Base-by-base conservation (phyloP, 2,888 invertebrate genomes). In the Nomada lathburiana region DNA sequence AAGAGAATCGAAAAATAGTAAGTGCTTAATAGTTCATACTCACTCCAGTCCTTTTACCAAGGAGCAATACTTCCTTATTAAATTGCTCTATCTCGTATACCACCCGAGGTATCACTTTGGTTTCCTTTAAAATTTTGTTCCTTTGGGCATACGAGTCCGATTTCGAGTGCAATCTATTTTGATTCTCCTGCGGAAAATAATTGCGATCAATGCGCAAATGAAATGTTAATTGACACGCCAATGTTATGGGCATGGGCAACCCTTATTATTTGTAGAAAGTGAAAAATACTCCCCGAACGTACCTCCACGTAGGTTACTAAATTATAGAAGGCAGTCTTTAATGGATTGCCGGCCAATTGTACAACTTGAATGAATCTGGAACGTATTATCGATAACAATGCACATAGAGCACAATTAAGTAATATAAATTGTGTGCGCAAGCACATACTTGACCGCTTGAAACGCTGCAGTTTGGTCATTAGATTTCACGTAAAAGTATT, bases 11-110 rank as follows among this genome's bases (percentile, higher is more conserved):
- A 16, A 3, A 20, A 52, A 13, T 10, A 11, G 16, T 1, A 47
- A 29, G 7, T 53, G 13, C 3, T 20, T 36, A 11, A 23, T 13
- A 67, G 44, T n/a, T 36, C 20, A 53, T 64, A 76, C 89, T 94
- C 67, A 96, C 95, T 92, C 95, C 95, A 1, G 95, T 95, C 87
- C 95, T 96, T 72, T 94, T 95, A 0, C 95, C 94, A n/a, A 96
- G 94, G 77, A 95, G 88, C 80, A 95, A 94, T 53, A 96, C 94
- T 71, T 94, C 94, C 87, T 95, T 95, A 86, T 94, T 94, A 90
- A 96, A 96, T 88, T 95, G 95, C 91, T 97, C 97, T 1, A 96
- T 95, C 89, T 96, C 96, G 63, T 95, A 94, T 71, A 97, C 95
- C 0, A 96, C 95, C 65, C 95, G 95, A 11, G 97, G 97, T 87